Evolutionary conservation across 2,888 invertebrate genomes (phyloP).

Genomic region (Drosophila borealis): DNA sequence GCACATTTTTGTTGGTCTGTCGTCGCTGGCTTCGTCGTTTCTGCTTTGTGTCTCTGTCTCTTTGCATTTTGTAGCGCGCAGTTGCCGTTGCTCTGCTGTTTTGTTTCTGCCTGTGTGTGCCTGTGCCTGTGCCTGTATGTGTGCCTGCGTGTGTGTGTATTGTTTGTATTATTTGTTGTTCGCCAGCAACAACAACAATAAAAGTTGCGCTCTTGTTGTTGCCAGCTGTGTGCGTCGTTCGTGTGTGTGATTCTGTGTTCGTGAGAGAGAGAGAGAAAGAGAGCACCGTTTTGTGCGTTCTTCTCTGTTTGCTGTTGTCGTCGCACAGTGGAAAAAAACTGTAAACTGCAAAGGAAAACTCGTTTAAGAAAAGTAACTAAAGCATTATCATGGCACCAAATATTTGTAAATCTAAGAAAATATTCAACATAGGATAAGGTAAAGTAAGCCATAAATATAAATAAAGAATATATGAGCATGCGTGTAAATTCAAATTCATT

Average conservation of each 20-base stretch:
- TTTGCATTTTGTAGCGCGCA: conserved; percentile 77
- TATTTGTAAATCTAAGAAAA: too few relatives aligned
- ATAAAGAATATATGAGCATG: background rate
- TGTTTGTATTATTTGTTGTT: conserved; percentile 79
- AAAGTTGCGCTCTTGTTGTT: conserved; percentile 69
- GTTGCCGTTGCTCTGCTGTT: conserved; percentile 71
- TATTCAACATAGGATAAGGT: too few relatives aligned
- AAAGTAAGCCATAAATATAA: background rate
- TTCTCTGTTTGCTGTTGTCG: conserved; percentile 72
- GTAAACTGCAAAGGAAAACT: too few relatives aligned
- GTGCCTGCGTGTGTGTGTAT: conserved; percentile 51
- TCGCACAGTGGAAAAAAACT: conserved; percentile 28
- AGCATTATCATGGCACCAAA: too few relatives aligned
- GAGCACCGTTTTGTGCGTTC: conserved; percentile 63
- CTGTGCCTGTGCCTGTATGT: conserved; percentile 15
- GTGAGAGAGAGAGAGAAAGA: conserved; percentile 41
- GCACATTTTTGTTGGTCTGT: conserved; percentile 52
- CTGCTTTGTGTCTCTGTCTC: conserved; percentile 66
- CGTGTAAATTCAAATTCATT: too few relatives aligned
- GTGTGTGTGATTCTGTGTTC: conserved; percentile 21
- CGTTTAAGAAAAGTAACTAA: too few relatives aligned
- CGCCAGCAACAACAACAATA: conserved; percentile 69
- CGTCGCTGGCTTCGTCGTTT: conserved; percentile 42
- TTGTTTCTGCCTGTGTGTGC: conserved; percentile 27
- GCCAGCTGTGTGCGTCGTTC: conserved; percentile 61